phyloP scores from a whole-genome alignment of 2,888 invertebrate genomes.

The Trissoscelio sp. region DNA sequence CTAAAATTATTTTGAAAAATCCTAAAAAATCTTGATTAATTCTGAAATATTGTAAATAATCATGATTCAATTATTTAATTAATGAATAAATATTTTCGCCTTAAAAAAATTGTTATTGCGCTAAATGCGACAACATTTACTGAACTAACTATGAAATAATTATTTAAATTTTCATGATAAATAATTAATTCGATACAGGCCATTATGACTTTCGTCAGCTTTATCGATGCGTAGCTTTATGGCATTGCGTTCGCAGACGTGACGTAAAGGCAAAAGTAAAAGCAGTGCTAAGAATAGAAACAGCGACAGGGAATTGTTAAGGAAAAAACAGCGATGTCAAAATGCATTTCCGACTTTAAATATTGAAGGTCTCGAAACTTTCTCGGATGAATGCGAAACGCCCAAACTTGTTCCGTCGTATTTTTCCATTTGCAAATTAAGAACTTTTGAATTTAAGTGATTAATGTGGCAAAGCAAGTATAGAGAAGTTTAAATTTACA shows the following conservation, averaged over 20 bases:
- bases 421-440: slow-evolving; percentile 1
- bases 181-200: not conserved
- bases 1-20: too few relatives aligned
- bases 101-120: too few relatives aligned
- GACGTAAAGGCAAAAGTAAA: slow-evolving; percentile 1
- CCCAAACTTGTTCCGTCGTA: slow-evolving; percentile 2
- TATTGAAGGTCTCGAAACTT: not conserved
- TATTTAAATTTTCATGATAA: not conserved
- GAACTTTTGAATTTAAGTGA: not conserved
- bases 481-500: too few relatives aligned
- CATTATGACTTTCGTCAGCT: not conserved
- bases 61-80: too few relatives aligned
- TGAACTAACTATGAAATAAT: not conserved
- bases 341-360: slow-evolving; percentile 9
- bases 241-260: not conserved
- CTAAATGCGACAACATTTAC: too few relatives aligned
- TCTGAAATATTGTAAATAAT: too few relatives aligned
- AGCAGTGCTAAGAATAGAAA: not conserved
- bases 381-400: not conserved
- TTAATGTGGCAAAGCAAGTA: not conserved
- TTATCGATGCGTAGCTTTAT: not conserved
- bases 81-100: not conserved
- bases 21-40: too few relatives aligned
- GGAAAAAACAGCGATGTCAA: not conserved
- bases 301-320: not conserved